Evolutionary conservation across 2,113 vertebrate species (phyloP).

Genomic region (Psittacula cyanocephala): DNA sequence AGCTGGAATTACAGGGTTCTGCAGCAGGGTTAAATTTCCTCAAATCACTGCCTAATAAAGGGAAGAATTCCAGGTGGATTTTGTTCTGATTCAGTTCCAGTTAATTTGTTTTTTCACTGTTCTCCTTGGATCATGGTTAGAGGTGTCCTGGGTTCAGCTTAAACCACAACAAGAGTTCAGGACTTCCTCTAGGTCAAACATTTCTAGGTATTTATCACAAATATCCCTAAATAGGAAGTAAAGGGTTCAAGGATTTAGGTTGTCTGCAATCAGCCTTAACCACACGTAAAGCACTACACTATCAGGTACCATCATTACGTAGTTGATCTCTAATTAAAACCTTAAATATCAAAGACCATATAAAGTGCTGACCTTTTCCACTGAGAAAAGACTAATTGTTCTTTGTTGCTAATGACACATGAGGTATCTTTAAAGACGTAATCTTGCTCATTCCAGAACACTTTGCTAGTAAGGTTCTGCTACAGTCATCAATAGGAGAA

Average conservation of each 20-base stretch:
- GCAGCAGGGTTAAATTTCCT: neutral
- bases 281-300: neutral
- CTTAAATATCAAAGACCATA: conserved; percentile 11
- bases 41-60: neutral
- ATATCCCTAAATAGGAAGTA: neutral
- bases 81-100: neutral
- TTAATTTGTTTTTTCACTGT: neutral
- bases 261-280: neutral
- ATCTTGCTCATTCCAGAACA: neutral
- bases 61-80: neutral
- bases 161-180: neutral
- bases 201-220: neutral
- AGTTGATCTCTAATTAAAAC: conserved; percentile 40
- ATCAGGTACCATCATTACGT: neutral
- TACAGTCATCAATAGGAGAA: neutral
- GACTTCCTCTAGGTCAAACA: neutral
- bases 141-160: neutral
- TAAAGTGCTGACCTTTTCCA: conserved; percentile 24
- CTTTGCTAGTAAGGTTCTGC: neutral
- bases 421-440: neutral
- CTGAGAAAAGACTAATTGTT: conserved; percentile 3
- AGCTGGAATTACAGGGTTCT: neutral
- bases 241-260: neutral
- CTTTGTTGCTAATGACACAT: neutral
- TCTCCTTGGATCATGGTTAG: neutral